Conservation (phyloP, 2,888 invertebrate species). For the Cetonia aurata region DNA sequence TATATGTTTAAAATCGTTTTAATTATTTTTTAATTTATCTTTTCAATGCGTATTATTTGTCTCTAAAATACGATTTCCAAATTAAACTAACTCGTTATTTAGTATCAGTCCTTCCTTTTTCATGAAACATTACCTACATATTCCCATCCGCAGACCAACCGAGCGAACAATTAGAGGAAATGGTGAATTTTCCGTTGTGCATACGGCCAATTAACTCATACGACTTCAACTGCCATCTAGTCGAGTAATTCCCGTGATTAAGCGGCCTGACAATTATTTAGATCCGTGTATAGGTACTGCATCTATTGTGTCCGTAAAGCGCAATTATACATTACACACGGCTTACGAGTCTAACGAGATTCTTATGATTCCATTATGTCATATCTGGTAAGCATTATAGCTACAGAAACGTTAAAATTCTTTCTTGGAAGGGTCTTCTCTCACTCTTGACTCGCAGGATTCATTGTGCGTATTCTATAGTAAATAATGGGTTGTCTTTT, state of each 20-base stretch:
- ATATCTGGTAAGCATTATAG: neutral
- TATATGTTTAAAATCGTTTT: no score
- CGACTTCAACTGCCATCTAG: slow-evolving; percentile 18
- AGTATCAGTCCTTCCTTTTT: no score
- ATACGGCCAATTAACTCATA: slow-evolving; percentile 14
- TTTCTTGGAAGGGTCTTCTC: slow-evolving; percentile 17
- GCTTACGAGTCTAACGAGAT: neutral
- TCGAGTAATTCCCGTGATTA: slow-evolving; percentile 19
- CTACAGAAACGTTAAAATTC: slow-evolving; percentile 5
- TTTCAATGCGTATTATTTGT: no score
- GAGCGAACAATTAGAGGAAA: no score
- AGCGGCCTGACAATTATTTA: slow-evolving; percentile 13
- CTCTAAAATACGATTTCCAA: no score
- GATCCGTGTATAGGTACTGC: neutral
- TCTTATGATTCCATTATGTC: slow-evolving; percentile 21
- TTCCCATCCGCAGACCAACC: no score
- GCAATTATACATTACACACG: neutral
- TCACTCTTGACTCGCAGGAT: neutral
- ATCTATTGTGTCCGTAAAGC: slow-evolving; percentile 3
- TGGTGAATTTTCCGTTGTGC: no score
- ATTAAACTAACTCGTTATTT: no score
- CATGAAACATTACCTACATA: no score
- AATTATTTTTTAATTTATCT: no score
- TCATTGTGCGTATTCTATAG: slow-evolving; percentile 30
- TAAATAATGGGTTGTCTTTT: slow-evolving; percentile 36